These are phyloP conservation scores for Bacillus rossius DNA, from an alignment of 1,140 invertebrate genomes.

Conservation along the genomic window DNA sequence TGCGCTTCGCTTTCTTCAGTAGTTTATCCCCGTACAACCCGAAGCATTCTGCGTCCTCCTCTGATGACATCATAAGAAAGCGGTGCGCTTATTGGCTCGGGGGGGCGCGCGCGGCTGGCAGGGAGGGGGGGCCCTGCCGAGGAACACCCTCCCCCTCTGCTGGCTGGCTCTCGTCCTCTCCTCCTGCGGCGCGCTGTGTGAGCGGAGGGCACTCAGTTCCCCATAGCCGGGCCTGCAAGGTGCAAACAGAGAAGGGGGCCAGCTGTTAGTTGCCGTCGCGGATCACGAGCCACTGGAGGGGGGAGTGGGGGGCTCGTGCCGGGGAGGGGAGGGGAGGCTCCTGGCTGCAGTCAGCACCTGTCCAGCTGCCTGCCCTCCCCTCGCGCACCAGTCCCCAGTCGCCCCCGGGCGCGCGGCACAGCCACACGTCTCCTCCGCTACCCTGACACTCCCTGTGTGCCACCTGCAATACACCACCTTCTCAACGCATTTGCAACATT, in stretches of 20 bases:
- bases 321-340: background rate
- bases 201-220: conserved; percentile 13
- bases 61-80: conserved; percentile 90
- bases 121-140: background rate
- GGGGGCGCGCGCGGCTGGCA: conserved; percentile 11
- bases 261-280: too few relatives aligned
- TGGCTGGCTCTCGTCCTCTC: background rate
- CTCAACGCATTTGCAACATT: too few relatives aligned
- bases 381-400: background rate
- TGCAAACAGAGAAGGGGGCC: conserved; percentile 10
- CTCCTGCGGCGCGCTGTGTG: background rate
- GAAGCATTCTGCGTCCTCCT: conserved; percentile 86
- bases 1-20: conserved; percentile 84
- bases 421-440: too few relatives aligned
- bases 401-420: too few relatives aligned
- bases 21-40: conserved; percentile 86
- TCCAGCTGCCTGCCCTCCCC: background rate
- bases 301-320: too few relatives aligned
- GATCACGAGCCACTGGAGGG: too few relatives aligned
- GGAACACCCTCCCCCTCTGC: background rate
- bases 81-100: conserved; percentile 58
- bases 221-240: conserved; percentile 19
- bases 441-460: too few relatives aligned
- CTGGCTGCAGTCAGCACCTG: background rate
- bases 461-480: too few relatives aligned